phyloP scores from a whole-genome alignment of 2,888 invertebrate genomes.

The Andrena camellia region DNA sequence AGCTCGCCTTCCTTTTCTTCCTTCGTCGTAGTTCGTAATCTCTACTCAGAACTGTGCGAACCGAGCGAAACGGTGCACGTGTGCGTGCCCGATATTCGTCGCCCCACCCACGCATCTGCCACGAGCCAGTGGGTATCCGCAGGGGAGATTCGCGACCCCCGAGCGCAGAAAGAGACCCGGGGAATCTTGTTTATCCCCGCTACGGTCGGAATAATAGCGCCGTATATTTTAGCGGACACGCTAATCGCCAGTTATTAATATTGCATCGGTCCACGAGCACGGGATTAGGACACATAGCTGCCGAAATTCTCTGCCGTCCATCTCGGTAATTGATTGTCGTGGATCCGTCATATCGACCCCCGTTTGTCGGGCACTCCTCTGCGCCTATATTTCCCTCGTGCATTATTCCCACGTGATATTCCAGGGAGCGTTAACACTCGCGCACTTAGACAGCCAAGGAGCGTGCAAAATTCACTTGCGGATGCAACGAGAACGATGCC shows the following conservation, averaged over 20 bases:
- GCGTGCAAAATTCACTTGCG: neutral
- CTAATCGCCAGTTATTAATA: constrained; percentile 81
- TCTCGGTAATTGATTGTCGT: constrained; percentile 78
- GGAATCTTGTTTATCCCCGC: constrained; percentile 71
- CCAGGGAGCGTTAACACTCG: neutral
- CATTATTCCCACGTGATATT: constrained; percentile 7
- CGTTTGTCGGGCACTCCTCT: constrained; percentile 4
- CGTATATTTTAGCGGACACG: constrained; percentile 73
- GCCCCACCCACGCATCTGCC: constrained; percentile 57
- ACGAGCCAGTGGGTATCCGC: constrained; percentile 39
- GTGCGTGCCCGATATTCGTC: constrained; percentile 62
- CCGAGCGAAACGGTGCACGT: constrained; percentile 41
- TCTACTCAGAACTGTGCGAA: constrained; percentile 52
- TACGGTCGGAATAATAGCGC: constrained; percentile 64
- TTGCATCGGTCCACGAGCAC: constrained; percentile 75
- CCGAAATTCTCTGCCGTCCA: constrained; percentile 44
- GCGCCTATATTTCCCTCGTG: neutral
- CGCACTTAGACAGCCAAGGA: neutral
- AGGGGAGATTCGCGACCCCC: constrained; percentile 28
- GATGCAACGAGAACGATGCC: neutral
- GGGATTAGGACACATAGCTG: constrained; percentile 53
- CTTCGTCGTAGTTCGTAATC: constrained; percentile 38
- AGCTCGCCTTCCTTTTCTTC: constrained; percentile 29
- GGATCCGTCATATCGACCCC: constrained; percentile 74
- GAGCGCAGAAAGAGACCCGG: constrained; percentile 29